Percentiles rank a stretch among this genome's conserved stretches.
Evolutionary conservation across 2,113 vertebrate genomes (phyloP).

Genomic region (Sylvia atricapilla): DNA sequence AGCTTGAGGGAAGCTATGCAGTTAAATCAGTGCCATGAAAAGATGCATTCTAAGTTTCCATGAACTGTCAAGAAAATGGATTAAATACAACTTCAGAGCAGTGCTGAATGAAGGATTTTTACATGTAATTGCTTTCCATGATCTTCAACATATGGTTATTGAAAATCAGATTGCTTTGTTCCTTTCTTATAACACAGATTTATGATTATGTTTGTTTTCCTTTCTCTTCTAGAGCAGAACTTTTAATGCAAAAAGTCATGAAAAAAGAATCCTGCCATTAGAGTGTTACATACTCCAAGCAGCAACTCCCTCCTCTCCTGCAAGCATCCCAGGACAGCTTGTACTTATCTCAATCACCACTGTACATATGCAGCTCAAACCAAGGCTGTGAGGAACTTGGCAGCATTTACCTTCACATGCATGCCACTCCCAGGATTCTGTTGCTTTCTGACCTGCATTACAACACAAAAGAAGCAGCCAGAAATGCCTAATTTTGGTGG

Average conservation of each 20-base stretch:
- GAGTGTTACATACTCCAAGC: neutral
- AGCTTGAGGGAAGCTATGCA: neutral
- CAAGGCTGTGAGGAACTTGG: neutral
- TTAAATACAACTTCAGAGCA: neutral
- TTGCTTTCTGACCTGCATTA: neutral
- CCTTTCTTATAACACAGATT: neutral
- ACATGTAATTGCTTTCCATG: neutral
- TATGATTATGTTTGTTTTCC: neutral
- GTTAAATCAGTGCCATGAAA: neutral
- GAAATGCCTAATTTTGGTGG: neutral
- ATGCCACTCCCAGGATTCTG: neutral
- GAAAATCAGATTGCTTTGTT: neutral
- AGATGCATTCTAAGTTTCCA: neutral
- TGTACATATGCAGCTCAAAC: neutral
- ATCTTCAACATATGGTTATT: neutral
- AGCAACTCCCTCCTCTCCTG: neutral
- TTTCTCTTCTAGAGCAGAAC: neutral
- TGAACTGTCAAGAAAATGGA: neutral
- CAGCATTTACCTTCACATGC: neutral
- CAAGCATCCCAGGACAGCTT: conserved; percentile 1
- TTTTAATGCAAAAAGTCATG: neutral
- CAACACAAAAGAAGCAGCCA: neutral
- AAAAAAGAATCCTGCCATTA: neutral
- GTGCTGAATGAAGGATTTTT: neutral
- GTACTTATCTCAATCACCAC: neutral